These are phyloP conservation scores for Dendronephthya gigantea DNA, from an alignment of 64 coral and sea anemone genomes.

Conservation along the genomic window DNA sequence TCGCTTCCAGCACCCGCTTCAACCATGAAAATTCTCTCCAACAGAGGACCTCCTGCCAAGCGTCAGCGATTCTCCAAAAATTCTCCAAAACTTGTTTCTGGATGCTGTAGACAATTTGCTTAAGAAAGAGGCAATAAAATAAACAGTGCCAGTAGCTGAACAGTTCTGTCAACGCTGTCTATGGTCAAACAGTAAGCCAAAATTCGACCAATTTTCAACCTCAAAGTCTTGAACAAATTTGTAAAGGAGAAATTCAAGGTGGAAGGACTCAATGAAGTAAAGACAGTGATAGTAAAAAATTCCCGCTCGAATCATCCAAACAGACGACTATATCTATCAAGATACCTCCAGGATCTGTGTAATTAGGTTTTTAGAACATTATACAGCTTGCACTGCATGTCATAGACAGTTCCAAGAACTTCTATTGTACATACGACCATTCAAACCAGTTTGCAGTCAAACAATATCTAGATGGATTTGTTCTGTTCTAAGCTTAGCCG, in stretches of 20 bases:
- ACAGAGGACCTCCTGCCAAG: too few relatives aligned
- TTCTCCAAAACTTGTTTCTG: slow-evolving; percentile 10
- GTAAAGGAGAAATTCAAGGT: slow-evolving; percentile 27
- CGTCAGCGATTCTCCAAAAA: too few relatives aligned
- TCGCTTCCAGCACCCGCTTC: too few relatives aligned
- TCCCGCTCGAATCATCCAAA: background rate
- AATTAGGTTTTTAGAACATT: background rate
- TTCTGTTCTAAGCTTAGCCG: background rate
- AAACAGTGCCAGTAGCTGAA: background rate
- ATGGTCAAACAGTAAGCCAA: slow-evolving; percentile 23
- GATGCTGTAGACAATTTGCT: background rate
- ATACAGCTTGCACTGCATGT: background rate
- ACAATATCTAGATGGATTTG: background rate
- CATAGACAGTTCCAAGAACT: background rate
- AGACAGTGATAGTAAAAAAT: too few relatives aligned
- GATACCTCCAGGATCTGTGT: background rate
- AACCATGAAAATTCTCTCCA: too few relatives aligned
- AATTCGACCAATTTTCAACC: slow-evolving; percentile 35
- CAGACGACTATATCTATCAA: background rate
- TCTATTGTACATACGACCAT: background rate
- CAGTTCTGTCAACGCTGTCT: slow-evolving; percentile 21
- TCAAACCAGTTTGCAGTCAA: background rate
- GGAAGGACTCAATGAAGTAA: too few relatives aligned
- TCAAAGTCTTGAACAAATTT: slow-evolving; percentile 27
- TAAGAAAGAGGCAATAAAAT: slow-evolving; percentile 15